phyloP scores from a whole-genome alignment of 2,888 invertebrate species.

The Drosophila antonietae region DNA sequence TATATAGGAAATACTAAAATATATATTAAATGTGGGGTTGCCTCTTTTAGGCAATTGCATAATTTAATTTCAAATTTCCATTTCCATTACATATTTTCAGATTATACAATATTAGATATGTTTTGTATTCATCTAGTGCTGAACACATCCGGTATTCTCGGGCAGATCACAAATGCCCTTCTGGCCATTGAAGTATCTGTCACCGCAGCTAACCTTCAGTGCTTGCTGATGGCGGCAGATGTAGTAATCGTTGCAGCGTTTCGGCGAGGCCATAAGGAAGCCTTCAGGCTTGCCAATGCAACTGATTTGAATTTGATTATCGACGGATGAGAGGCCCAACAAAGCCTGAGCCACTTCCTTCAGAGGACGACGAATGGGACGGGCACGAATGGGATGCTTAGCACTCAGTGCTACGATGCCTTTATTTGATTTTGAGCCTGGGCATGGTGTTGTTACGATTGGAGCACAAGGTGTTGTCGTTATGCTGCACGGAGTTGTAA shows the following conservation, averaged over 20 bases:
- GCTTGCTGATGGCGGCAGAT: constrained; percentile 65
- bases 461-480: constrained; percentile 25
- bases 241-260: constrained; percentile 72
- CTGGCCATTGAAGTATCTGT: constrained; percentile 68
- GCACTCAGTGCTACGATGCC: background rate
- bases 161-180: constrained; percentile 76
- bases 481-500: background rate
- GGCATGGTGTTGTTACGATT: constrained; percentile 3
- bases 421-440: constrained; percentile 8
- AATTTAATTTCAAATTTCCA: constrained; percentile 23
- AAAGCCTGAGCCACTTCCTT: constrained; percentile 31
- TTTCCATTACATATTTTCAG: background rate
- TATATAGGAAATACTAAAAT: background rate
- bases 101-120: background rate
- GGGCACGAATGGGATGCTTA: constrained; percentile 25
- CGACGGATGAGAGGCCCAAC: constrained; percentile 7
- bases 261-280: constrained; percentile 63
- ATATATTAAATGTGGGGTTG: background rate
- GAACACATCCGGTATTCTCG: constrained; percentile 69
- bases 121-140: constrained; percentile 29
- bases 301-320: constrained; percentile 34
- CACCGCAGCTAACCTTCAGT: constrained; percentile 66
- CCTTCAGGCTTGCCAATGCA: constrained; percentile 69
- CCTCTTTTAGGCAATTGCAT: constrained; percentile 34
- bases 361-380: constrained; percentile 39